A percentile compares a stretch with the other conserved stretches of the same genome.
Evolutionary conservation across 2,797 vertebrate genomes (phyloP).

Genomic region (Podargus strigoides): DNA sequence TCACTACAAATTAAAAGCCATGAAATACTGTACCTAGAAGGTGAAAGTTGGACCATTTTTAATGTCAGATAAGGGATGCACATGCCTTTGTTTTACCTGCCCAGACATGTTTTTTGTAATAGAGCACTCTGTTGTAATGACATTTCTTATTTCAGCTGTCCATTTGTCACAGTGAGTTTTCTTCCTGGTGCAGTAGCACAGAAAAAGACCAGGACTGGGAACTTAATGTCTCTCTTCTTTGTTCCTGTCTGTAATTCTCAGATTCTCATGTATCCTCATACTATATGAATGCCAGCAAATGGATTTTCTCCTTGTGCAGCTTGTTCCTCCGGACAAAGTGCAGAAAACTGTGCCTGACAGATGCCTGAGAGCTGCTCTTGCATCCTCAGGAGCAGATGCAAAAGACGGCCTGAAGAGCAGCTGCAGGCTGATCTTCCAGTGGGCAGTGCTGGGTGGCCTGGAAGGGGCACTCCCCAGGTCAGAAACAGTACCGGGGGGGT

Average conservation of each 20-base stretch:
- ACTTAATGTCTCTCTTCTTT: not conserved
- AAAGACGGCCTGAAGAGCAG: not conserved
- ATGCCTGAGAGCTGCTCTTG: not conserved
- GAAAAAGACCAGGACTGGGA: not conserved
- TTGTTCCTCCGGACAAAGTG: accelerated
- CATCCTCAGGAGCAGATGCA: not conserved
- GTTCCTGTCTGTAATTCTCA: not conserved
- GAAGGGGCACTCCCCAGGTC: not conserved
- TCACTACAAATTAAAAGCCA: not conserved
- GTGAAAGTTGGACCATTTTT: not conserved
- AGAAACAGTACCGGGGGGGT: accelerated
- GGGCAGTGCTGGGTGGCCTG: not conserved
- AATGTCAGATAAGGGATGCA: not conserved
- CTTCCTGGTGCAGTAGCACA: not conserved
- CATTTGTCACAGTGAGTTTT: conserved; percentile 15
- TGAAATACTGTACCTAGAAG: not conserved
- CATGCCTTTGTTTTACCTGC: conserved; percentile 14
- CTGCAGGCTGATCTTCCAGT: not conserved
- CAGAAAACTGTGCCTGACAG: not conserved
- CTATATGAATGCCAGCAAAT: not conserved
- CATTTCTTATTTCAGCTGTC: not conserved
- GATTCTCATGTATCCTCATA: not conserved
- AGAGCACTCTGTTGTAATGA: not conserved
- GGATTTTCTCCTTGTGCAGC: not conserved
- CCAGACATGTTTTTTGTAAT: not conserved